Conservation (phyloP, 1,140 invertebrate species). For the Pinna nobilis region DNA sequence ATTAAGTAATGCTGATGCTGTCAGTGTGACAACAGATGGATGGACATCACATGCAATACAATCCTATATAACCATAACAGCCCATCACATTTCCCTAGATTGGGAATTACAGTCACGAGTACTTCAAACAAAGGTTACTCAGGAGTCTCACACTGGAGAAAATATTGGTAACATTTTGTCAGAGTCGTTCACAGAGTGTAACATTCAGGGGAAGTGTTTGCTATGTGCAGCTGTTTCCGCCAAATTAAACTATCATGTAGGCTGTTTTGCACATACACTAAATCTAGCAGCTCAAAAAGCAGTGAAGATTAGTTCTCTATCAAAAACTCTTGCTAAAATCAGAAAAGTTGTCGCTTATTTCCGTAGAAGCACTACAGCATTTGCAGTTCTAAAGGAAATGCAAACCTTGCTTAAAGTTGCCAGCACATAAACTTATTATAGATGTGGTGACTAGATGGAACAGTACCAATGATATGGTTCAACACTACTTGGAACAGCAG, state of each 20-base stretch:
- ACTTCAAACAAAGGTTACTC: neutral
- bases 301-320: conserved; percentile 3
- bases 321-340: conserved; percentile 17
- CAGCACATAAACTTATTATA: conserved; percentile 32
- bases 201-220: conserved; percentile 31
- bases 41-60: neutral
- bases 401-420: conserved; percentile 16
- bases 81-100: neutral
- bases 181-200: conserved; percentile 11
- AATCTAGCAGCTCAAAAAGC: conserved; percentile 26
- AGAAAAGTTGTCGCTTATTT: conserved; percentile 17
- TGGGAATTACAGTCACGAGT: neutral
- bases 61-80: neutral
- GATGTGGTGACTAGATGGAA: conserved; percentile 47
- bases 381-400: conserved; percentile 13
- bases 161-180: neutral
- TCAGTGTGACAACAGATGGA: neutral
- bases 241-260: conserved; percentile 21
- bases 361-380: conserved; percentile 31
- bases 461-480: conserved; percentile 26
- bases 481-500: conserved; percentile 34
- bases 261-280: conserved; percentile 39
- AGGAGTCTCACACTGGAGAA: conserved; percentile 1
- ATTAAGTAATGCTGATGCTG: neutral
- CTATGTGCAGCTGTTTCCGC: conserved; percentile 29